Conservation (phyloP, 2,113 vertebrate species). For the Benthochromis sp. region DNA sequence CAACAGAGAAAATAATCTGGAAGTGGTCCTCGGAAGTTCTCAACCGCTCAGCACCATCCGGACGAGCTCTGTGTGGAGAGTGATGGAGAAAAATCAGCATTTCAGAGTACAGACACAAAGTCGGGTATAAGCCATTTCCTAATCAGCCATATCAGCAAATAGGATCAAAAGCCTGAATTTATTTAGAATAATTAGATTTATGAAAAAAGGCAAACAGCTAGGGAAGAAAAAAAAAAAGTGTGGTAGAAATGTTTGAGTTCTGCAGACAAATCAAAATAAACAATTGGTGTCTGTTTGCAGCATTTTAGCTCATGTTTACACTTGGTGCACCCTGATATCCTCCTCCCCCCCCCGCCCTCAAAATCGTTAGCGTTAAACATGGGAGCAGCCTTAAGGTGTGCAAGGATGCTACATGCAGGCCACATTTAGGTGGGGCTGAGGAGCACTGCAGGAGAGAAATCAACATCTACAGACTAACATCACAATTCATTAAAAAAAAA, state of each 20-base stretch:
- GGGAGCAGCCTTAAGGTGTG: background rate
- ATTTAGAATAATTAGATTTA: background rate
- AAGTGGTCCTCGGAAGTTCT: conserved; percentile 42
- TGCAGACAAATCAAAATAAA: background rate
- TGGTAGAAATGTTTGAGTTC: background rate
- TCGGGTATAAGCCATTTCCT: background rate
- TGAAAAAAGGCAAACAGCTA: background rate
- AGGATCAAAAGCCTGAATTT: background rate
- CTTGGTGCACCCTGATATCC: background rate
- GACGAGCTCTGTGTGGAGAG: conserved; percentile 77
- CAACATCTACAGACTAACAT: background rate
- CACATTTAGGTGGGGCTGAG: background rate
- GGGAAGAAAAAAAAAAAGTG: background rate
- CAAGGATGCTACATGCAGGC: background rate
- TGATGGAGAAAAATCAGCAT: background rate
- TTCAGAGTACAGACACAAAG: background rate
- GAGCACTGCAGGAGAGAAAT: background rate
- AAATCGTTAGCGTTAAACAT: background rate
- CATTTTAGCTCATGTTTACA: background rate
- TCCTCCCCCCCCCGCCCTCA: rapidly evolving
- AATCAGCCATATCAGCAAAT: background rate
- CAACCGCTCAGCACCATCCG: conserved; percentile 89
- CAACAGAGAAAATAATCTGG: conserved; percentile 1
- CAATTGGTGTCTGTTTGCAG: background rate
- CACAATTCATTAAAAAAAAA: background rate